Conservation (phyloP, 2,113 vertebrate species). For the Epinephelus cyanopodus region DNA sequence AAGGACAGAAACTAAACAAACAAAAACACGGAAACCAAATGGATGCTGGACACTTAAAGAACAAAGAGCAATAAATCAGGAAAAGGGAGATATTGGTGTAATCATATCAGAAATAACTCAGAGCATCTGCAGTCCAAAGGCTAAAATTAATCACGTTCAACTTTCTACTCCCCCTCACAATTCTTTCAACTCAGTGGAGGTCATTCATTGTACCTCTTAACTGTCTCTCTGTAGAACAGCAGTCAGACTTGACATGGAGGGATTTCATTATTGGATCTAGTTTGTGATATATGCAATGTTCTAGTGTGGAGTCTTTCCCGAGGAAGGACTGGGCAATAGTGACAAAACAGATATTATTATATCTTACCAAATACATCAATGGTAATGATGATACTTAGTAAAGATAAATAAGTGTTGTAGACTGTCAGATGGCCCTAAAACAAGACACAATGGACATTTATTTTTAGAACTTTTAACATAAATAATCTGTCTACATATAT, state of each 20-base stretch:
- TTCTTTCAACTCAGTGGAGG: slow-evolving; percentile 53
- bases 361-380: background rate
- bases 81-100: slow-evolving; percentile 24
- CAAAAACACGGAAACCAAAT: slow-evolving; percentile 5
- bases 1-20: slow-evolving; percentile 5
- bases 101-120: slow-evolving; percentile 38
- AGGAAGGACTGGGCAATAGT: background rate
- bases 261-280: background rate
- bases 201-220: slow-evolving; percentile 54
- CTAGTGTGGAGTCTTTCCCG: background rate
- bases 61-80: slow-evolving; percentile 21
- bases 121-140: slow-evolving; percentile 41
- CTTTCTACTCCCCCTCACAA: slow-evolving; percentile 51
- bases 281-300: background rate
- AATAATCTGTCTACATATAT: background rate
- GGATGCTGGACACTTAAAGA: slow-evolving; percentile 27
- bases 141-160: slow-evolving; percentile 38
- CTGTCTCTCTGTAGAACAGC: slow-evolving; percentile 18
- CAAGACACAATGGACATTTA: background rate
- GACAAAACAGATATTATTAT: background rate
- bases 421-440: background rate
- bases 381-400: background rate
- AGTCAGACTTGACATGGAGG: background rate
- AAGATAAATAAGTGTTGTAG: background rate
- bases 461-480: background rate